Evolutionary conservation across 2,113 vertebrate genomes (phyloP).

Genomic region (Hipposideros armiger): DNA sequence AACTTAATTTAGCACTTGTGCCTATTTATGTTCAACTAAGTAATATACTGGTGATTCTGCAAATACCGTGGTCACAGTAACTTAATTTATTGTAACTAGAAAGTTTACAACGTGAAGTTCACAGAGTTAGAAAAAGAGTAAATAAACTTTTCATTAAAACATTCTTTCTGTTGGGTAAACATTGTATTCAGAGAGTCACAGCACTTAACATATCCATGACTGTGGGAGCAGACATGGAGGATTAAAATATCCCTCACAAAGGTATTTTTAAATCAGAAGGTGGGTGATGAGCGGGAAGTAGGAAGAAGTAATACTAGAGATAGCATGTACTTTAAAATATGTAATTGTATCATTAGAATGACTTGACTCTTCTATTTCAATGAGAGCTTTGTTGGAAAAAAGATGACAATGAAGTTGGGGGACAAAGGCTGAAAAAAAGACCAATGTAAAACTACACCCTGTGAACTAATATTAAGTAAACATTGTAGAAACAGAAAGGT

Average conservation of each 20-base stretch:
- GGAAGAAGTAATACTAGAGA: not conserved
- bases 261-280: not conserved
- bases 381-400: slow-evolving; percentile 29
- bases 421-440: not conserved
- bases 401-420: not conserved
- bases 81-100: slow-evolving; percentile 19
- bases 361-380: not conserved
- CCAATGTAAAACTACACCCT: not conserved
- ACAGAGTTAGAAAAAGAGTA: not conserved
- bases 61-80: not conserved
- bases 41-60: not conserved
- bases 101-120: not conserved
- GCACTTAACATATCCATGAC: not conserved
- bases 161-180: slow-evolving; percentile 12
- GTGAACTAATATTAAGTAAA: not conserved
- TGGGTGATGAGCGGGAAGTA: not conserved
- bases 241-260: not conserved
- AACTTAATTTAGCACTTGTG: not conserved
- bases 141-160: not conserved
- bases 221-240: not conserved
- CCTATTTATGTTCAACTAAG: slow-evolving; percentile 16
- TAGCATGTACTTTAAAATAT: not conserved
- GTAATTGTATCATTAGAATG: not conserved
- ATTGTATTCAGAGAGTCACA: not conserved
- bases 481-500: not conserved